phyloP scores from a whole-genome alignment of 2,113 vertebrate genomes.

The Pelecanus crispus region DNA sequence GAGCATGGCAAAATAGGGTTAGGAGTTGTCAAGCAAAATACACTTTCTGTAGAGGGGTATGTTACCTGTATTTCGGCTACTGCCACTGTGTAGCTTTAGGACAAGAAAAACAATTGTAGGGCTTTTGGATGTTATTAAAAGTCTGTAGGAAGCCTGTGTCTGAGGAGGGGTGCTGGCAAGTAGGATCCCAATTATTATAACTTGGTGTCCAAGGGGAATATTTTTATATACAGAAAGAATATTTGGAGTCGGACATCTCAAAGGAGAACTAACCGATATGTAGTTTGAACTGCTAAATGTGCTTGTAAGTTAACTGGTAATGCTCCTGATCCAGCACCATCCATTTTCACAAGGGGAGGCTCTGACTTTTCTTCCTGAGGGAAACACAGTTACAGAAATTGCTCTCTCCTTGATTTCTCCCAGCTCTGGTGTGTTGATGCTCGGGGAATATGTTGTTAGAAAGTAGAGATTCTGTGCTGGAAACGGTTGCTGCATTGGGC shows the following conservation, averaged over 20 bases:
- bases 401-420: neutral
- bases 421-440: neutral
- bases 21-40: neutral
- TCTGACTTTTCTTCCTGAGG: neutral
- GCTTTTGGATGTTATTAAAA: neutral
- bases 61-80: neutral
- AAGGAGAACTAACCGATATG: neutral
- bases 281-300: neutral
- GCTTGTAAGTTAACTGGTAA: neutral
- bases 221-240: neutral
- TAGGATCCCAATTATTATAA: neutral
- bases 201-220: neutral
- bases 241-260: neutral
- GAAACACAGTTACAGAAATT: neutral
- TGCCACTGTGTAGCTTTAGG: neutral
- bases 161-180: neutral
- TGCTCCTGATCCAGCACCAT: neutral
- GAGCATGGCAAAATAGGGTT: neutral
- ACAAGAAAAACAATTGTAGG: neutral
- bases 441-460: neutral
- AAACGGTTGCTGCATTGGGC: neutral
- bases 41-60: neutral
- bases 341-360: rapidly evolving
- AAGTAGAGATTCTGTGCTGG: neutral
- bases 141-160: neutral